phyloP scores from a whole-genome alignment of 2,113 vertebrate species.

The Laticauda laticaudata region DNA sequence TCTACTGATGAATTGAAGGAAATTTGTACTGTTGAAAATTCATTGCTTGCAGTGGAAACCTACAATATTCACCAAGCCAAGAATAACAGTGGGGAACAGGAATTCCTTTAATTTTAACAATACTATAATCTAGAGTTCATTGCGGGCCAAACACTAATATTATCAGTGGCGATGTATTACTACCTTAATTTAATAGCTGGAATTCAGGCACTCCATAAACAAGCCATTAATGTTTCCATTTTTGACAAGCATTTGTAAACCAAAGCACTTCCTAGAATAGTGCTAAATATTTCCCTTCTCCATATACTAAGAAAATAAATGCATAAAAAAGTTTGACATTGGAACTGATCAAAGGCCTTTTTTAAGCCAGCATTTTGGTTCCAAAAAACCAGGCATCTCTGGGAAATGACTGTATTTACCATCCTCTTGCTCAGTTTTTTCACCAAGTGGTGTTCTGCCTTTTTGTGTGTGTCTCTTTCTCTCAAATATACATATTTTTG shows the following conservation, averaged over 20 bases:
- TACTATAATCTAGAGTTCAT: slow-evolving; percentile 51
- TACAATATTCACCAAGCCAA: slow-evolving; percentile 65
- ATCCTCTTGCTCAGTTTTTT: not conserved
- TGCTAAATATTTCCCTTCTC: not conserved
- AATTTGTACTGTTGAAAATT: slow-evolving; percentile 77
- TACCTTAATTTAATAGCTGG: slow-evolving; percentile 49
- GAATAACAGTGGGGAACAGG: slow-evolving; percentile 68
- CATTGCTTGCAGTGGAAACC: slow-evolving; percentile 69
- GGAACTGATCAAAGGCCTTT: not conserved
- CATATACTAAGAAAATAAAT: not conserved
- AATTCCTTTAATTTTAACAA: slow-evolving; percentile 71
- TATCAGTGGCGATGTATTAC: slow-evolving; percentile 47
- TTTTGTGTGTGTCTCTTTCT: not conserved
- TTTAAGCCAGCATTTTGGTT: not conserved
- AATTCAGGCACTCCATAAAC: slow-evolving; percentile 31
- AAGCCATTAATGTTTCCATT: not conserved
- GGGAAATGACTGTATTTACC: not conserved
- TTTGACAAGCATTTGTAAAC: not conserved
- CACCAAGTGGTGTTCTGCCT: not conserved
- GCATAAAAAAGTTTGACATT: not conserved
- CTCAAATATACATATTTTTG: not conserved
- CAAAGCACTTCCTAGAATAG: slow-evolving; percentile 24
- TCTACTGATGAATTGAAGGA: slow-evolving; percentile 77
- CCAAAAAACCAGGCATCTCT: not conserved
- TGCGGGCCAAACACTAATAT: slow-evolving; percentile 51